phyloP scores from a whole-genome alignment of 2,797 vertebrate genomes.

The Typhlichthys eigenmanni region DNA sequence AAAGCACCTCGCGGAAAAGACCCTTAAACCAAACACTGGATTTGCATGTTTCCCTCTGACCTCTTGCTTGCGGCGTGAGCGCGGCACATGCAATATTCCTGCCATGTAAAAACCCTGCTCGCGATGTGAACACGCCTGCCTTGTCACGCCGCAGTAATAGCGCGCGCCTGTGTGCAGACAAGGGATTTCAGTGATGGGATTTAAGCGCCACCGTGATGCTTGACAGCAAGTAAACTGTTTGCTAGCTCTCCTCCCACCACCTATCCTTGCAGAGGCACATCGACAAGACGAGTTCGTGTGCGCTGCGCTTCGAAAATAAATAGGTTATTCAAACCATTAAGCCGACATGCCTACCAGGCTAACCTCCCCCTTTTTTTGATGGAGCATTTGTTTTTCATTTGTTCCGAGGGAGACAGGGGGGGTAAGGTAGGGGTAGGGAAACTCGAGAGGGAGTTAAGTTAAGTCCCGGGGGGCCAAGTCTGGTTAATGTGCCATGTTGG shows the following conservation, averaged over 20 bases:
- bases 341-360: conserved; percentile 73
- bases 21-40: not conserved
- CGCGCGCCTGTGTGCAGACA: conserved; percentile 1
- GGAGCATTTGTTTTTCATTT: conserved; percentile 87
- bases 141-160: conserved; percentile 39
- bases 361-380: conserved; percentile 70
- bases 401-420: conserved; percentile 42
- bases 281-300: conserved; percentile 56
- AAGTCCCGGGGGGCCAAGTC: conserved; percentile 72
- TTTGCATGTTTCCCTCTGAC: conserved; percentile 30
- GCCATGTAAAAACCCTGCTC: conserved; percentile 28
- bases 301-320: conserved; percentile 65
- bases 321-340: conserved; percentile 77
- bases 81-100: conserved; percentile 19
- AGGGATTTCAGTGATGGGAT: conserved; percentile 37
- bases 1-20: conserved; percentile 24
- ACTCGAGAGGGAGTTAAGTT: conserved; percentile 72
- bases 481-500: conserved; percentile 83
- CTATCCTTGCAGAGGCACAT: conserved; percentile 30
- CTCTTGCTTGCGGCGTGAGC: conserved; percentile 27
- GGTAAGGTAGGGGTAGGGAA: conserved; percentile 38
- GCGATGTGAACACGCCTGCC: conserved; percentile 22
- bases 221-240: conserved; percentile 43
- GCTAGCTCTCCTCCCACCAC: conserved; percentile 40
- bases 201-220: conserved; percentile 46